Conservation (phyloP, 2,888 invertebrate genomes). For the Pardosa pseudoannulata region DNA sequence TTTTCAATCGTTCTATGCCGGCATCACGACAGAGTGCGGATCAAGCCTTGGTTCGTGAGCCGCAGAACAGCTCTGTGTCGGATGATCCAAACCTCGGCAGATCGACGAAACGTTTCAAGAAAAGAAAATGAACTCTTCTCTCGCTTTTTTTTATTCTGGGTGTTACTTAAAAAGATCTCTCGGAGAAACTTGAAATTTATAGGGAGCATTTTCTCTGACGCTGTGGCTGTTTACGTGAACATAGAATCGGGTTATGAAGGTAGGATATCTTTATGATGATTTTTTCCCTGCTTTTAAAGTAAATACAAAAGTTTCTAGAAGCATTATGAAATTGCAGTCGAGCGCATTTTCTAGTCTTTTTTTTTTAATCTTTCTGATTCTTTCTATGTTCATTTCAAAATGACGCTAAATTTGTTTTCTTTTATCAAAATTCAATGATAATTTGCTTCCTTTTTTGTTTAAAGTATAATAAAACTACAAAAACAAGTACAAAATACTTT, state of each 20-base stretch:
- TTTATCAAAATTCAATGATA: too few species aligned
- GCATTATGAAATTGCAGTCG: too few species aligned
- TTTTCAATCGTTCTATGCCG: conserved; percentile 1
- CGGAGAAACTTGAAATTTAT: neutral
- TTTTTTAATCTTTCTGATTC: too few species aligned
- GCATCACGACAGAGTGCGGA: neutral
- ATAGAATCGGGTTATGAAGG: conserved; percentile 4
- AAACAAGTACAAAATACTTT: too few species aligned
- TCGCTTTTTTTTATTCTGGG: neutral
- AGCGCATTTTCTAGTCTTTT: too few species aligned
- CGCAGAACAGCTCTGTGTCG: neutral
- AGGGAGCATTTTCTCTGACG: neutral
- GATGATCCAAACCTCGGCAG: neutral
- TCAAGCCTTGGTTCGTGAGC: neutral
- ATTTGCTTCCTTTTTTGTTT: too few species aligned
- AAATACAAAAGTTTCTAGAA: too few species aligned
- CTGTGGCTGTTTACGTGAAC: neutral
- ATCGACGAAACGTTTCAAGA: neutral
- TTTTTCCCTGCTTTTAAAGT: too few species aligned
- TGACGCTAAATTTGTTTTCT: too few species aligned
- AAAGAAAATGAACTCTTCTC: neutral
- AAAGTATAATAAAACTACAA: too few species aligned
- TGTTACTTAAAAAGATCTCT: neutral
- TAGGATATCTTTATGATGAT: neutral
- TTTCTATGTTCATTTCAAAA: too few species aligned